phyloP scores from a whole-genome alignment of 2,113 vertebrate species.

The Gobio gobio region DNA sequence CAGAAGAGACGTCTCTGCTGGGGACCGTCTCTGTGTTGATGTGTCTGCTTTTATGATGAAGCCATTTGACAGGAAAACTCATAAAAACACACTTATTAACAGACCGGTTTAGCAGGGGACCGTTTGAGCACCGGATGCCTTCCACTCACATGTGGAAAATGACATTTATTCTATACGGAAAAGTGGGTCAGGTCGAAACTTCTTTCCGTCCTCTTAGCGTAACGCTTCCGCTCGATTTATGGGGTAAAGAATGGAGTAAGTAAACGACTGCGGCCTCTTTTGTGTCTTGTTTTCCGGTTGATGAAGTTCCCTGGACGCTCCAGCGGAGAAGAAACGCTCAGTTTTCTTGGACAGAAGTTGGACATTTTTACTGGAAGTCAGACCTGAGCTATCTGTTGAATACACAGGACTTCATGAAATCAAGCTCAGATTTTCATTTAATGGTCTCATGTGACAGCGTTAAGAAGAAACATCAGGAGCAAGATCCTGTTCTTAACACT shows the following conservation, averaged over 20 bases:
- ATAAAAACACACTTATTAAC: conserved; percentile 71
- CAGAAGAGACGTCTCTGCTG: conserved; percentile 57
- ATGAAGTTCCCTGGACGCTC: neutral
- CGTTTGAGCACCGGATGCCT: conserved; percentile 73
- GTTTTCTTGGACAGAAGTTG: too few species aligned
- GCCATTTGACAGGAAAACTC: conserved; percentile 69
- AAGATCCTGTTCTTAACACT: neutral
- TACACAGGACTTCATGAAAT: neutral
- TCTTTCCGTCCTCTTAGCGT: conserved; percentile 32
- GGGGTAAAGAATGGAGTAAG: neutral
- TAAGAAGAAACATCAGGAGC: neutral
- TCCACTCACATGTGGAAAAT: conserved; percentile 55
- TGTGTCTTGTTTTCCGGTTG: neutral
- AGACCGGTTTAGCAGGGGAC: conserved; percentile 71
- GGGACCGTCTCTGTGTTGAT: conserved; percentile 63
- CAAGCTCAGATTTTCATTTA: neutral
- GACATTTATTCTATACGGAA: conserved; percentile 45
- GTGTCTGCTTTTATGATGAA: conserved; percentile 65
- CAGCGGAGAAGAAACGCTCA: neutral
- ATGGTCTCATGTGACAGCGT: neutral
- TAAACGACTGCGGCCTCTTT: neutral
- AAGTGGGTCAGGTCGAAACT: conserved; percentile 36
- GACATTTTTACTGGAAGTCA: neutral
- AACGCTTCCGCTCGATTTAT: neutral
- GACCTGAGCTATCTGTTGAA: neutral